Conservation (phyloP, 2,888 invertebrate genomes). For the Drosophila macrospina region DNA sequence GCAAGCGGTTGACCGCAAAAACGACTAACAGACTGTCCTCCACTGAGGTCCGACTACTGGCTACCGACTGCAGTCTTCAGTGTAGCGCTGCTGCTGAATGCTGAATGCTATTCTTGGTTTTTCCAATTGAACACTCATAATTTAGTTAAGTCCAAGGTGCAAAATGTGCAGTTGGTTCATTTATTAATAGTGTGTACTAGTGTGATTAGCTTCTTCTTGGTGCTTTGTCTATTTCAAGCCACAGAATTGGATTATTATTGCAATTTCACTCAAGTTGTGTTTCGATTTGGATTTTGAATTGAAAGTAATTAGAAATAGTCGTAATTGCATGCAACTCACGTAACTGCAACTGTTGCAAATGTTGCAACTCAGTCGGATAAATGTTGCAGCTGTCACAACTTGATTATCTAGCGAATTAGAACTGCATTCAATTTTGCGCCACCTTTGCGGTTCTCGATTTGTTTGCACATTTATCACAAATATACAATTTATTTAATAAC, state of each 20-base stretch:
- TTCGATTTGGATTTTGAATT: slow-evolving; percentile 1
- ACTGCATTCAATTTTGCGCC: background rate
- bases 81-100: background rate
- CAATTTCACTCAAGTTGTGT: slow-evolving; percentile 5
- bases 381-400: slow-evolving; percentile 6
- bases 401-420: slow-evolving; percentile 7
- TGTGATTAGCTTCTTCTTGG: slow-evolving; percentile 8
- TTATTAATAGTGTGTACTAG: slow-evolving; percentile 23
- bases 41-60: too few relatives aligned
- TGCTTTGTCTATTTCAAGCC: background rate
- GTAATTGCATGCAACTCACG: slow-evolving; percentile 33
- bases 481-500: background rate
- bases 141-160: slow-evolving; percentile 30
- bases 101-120: slow-evolving; percentile 4
- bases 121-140: slow-evolving; percentile 21
- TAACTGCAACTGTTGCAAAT: slow-evolving; percentile 28
- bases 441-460: background rate
- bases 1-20: slow-evolving; percentile 59
- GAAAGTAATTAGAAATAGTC: slow-evolving; percentile 37
- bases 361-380: slow-evolving; percentile 10
- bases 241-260: slow-evolving; percentile 17
- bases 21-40: slow-evolving; percentile 54
- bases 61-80: too few relatives aligned
- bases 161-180: slow-evolving; percentile 4
- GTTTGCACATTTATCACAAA: background rate